A percentile compares a stretch with the other conserved stretches of the same genome.
phyloP scores from a whole-genome alignment of 2,797 vertebrate species.

The Danio choprae region DNA sequence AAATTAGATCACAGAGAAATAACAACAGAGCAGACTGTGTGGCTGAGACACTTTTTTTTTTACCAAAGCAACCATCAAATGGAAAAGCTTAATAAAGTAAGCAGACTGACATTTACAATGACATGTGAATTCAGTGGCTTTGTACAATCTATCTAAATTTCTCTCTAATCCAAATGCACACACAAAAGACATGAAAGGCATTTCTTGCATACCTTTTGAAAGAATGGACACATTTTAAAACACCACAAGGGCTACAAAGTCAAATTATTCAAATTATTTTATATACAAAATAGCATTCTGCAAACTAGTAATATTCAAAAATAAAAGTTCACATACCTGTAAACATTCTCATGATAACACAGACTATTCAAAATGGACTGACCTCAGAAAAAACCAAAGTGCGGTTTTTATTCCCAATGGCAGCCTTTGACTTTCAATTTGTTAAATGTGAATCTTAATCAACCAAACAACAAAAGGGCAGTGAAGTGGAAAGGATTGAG shows the following conservation, averaged over 20 bases:
- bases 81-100: not conserved
- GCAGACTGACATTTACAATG: slow-evolving; percentile 11
- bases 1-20: not conserved
- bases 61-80: not conserved
- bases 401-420: not conserved
- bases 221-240: not conserved
- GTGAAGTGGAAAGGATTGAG: not conserved
- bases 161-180: not conserved
- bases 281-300: not conserved
- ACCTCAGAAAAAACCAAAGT: not conserved
- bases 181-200: not conserved
- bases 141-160: not conserved
- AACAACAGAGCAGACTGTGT: not conserved
- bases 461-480: slow-evolving; percentile 42
- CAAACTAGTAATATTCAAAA: not conserved
- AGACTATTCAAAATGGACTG: not conserved
- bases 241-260: slow-evolving; percentile 26
- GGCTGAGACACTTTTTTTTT: not conserved
- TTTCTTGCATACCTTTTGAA: no score
- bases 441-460: slow-evolving; percentile 55
- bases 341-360: not conserved
- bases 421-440: not conserved
- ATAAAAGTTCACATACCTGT: not conserved
- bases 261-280: not conserved
- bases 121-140: not conserved